Evolutionary conservation across 2,888 invertebrate genomes (phyloP).

Genomic region (Hydrotaea diabolus): DNA sequence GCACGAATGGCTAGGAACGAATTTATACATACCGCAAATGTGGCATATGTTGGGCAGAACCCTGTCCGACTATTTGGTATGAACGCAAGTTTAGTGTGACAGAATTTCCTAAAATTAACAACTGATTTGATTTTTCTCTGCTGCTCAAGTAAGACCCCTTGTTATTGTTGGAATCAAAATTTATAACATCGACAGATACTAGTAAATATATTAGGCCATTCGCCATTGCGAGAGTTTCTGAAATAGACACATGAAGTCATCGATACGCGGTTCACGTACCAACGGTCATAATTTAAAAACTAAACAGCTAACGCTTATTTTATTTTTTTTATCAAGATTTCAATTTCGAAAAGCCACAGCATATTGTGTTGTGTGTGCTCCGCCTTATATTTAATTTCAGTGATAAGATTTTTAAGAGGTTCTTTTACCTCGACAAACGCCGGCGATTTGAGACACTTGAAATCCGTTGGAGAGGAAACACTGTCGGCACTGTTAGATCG

Average conservation of each 20-base stretch:
- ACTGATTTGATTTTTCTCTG: conserved; percentile 32
- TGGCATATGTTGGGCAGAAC: background rate
- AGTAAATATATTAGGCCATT: too few species aligned
- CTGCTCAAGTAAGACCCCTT: too few species aligned
- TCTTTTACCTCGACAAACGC: background rate
- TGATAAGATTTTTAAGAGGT: background rate
- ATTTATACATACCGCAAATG: too few species aligned
- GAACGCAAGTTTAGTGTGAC: background rate
- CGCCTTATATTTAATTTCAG: background rate
- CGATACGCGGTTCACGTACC: background rate
- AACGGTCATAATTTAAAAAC: background rate
- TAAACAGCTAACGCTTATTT: background rate
- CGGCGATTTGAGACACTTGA: background rate
- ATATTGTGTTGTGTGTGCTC: background rate
- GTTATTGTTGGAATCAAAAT: too few species aligned
- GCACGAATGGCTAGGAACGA: too few species aligned
- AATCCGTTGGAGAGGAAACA: background rate
- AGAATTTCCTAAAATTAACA: conserved; percentile 39
- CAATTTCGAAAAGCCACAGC: background rate
- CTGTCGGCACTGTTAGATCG: background rate
- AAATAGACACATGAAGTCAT: conserved; percentile 20
- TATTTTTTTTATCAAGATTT: background rate
- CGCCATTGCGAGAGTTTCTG: background rate
- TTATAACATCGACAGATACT: too few species aligned
- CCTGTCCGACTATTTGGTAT: background rate